phyloP scores from a whole-genome alignment of 2,797 vertebrate genomes.

The Microctenopoma lineatum region DNA sequence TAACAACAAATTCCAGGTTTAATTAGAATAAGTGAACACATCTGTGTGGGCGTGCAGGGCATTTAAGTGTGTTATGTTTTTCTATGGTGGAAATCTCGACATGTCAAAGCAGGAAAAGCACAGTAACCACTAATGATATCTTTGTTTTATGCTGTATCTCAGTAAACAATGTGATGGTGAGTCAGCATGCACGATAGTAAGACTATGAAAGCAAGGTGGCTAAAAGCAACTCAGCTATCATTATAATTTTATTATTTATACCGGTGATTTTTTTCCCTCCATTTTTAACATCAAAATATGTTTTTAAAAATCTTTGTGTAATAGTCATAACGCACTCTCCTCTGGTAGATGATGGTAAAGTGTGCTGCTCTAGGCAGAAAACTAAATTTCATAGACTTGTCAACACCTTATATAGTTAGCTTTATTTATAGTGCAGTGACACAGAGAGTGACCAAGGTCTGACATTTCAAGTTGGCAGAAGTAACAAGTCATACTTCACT shows the following conservation, averaged over 20 bases:
- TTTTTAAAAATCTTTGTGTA: background rate
- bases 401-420: background rate
- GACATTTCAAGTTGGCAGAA: slow-evolving; percentile 31
- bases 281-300: too few species aligned
- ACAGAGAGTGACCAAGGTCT: slow-evolving; percentile 12
- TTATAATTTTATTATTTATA: background rate
- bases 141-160: background rate
- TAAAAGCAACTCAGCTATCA: background rate
- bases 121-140: slow-evolving; percentile 10
- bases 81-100: slow-evolving; percentile 1
- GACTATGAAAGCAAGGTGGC: background rate
- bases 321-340: background rate
- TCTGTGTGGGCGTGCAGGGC: slow-evolving; percentile 1
- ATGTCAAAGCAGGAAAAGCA: slow-evolving; percentile 6
- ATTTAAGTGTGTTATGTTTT: slow-evolving; percentile 6
- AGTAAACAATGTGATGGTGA: background rate
- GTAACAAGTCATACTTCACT: slow-evolving; percentile 16
- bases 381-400: background rate
- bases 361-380: background rate
- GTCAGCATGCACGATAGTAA: background rate
- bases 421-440: background rate
- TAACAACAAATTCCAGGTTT: background rate
- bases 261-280: background rate
- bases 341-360: background rate
- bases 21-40: slow-evolving; percentile 1